A percentile compares a stretch with the other conserved stretches of the same genome.
Evolutionary conservation across 2,113 vertebrate species (phyloP).

Genomic region (Rhabdomys dilectus): DNA sequence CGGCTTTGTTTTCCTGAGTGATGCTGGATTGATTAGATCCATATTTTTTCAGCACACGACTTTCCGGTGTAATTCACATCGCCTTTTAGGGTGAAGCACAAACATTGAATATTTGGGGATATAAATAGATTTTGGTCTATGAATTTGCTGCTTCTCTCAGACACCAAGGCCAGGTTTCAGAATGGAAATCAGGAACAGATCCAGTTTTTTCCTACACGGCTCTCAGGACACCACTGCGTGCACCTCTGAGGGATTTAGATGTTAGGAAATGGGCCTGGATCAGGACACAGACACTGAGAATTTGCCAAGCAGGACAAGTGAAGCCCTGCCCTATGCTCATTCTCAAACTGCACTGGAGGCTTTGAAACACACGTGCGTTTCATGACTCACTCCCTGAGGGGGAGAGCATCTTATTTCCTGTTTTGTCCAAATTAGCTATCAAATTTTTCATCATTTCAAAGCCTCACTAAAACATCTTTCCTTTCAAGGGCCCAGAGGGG

Average conservation of each 20-base stretch:
- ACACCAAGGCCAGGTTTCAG: constrained; percentile 31
- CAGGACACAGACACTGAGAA: constrained; percentile 1
- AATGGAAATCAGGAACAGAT: neutral
- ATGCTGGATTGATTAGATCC: constrained; percentile 59
- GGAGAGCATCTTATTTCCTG: neutral
- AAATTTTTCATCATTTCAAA: constrained; percentile 49
- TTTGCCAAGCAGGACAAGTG: neutral
- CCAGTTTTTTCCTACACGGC: neutral
- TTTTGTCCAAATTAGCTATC: constrained; percentile 46
- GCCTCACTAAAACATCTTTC: constrained; percentile 21
- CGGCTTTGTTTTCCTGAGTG: constrained; percentile 51
- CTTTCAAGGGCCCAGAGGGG: neutral
- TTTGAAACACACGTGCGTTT: constrained; percentile 30
- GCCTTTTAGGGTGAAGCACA: constrained; percentile 15
- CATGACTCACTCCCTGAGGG: constrained; percentile 20
- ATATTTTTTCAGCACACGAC: constrained; percentile 44
- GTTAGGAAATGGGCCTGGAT: neutral
- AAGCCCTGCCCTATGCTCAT: neutral
- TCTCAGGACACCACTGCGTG: neutral
- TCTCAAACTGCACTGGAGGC: neutral
- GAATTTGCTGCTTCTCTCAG: constrained; percentile 17
- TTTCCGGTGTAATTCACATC: constrained; percentile 43
- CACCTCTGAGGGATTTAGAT: neutral
- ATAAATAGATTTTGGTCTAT: constrained; percentile 22
- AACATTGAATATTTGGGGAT: constrained; percentile 26